Base-by-base conservation (phyloP, 2,113 vertebrate genomes). In the Saguinus midas region DNA sequence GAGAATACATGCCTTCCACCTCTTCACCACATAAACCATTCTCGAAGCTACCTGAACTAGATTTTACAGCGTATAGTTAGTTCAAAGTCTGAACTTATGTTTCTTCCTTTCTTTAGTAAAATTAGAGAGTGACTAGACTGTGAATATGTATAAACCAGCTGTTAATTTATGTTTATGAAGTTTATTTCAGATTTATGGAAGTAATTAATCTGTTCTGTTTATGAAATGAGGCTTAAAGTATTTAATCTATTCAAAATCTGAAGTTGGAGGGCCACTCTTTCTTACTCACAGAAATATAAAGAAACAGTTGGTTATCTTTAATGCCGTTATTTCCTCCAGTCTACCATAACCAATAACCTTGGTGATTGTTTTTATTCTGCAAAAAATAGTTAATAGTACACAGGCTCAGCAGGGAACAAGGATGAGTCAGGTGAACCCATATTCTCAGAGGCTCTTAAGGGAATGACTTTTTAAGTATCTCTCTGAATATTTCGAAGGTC, bases 311-410 rank as follows among this genome's bases (percentile, higher is more conserved):
- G 40, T 97, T 95, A 87, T 81, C 9, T 95, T 73, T 95, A 93
- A 94, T 72, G 83, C 55, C 32, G n/a, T 87, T 90, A 89, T 92
- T 96, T 96, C 84, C 84, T 78, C 75, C 84, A 93, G 50, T 68
- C 75, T 87, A 87, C 89, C 80, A 91, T 93, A 96, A 79, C 90
- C 87, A 93, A 93, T 91, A 91, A 79, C 64, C 70, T 72, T 37
- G 32, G 45, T 43, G 45, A 85, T 81, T 78, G 70, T 72, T 95
- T 96, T 97, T 75, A 96, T 85, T 94, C 87, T 68, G 25, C 32
- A 25, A 35, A 90, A 92, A 85, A 70, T 66, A 94, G 86, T 85
- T 94, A 94, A 78, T 43, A 12, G 80, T 43, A 94, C 61, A 81
- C 50, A 94, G 84, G 58, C 70, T 64, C 90, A 88, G 84, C 25